phyloP scores from a whole-genome alignment of 2,888 invertebrate genomes.

The Campopleginae sp. region DNA sequence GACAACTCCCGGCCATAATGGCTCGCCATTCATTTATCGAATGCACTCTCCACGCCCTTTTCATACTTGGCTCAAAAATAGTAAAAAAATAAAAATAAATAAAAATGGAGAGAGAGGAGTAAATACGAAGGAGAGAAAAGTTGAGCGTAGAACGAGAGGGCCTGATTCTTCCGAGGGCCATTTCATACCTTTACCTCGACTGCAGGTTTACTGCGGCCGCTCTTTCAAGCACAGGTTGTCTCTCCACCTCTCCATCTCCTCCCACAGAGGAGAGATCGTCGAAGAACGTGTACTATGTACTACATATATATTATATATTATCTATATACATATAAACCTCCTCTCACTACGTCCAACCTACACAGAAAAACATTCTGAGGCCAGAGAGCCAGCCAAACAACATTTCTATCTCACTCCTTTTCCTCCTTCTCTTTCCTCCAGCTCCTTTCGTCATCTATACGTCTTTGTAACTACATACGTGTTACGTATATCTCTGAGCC shows the following conservation, averaged over 20 bases:
- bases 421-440: conserved; percentile 39
- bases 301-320: conserved; percentile 5
- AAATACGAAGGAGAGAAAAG: conserved; percentile 18
- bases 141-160: conserved; percentile 38
- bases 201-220: conserved; percentile 60
- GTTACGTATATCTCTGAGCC: background rate
- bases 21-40: background rate
- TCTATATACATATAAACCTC: conserved; percentile 10
- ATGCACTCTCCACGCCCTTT: background rate
- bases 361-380: conserved; percentile 50
- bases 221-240: conserved; percentile 62
- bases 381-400: conserved; percentile 44
- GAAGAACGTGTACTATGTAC: conserved; percentile 33
- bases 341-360: conserved; percentile 53
- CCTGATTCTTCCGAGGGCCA: conserved; percentile 63
- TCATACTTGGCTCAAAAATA: background rate
- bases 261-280: conserved; percentile 34
- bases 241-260: conserved; percentile 32
- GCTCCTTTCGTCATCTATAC: conserved; percentile 28
- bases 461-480: conserved; percentile 39
- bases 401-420: conserved; percentile 40
- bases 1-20: conserved; percentile 11
- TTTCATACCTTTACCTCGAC: conserved; percentile 59
- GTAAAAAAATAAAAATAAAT: background rate
- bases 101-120: background rate